Evolutionary conservation across 1,140 invertebrate genomes (phyloP).

Genomic region (Listronotus bonariensis): DNA sequence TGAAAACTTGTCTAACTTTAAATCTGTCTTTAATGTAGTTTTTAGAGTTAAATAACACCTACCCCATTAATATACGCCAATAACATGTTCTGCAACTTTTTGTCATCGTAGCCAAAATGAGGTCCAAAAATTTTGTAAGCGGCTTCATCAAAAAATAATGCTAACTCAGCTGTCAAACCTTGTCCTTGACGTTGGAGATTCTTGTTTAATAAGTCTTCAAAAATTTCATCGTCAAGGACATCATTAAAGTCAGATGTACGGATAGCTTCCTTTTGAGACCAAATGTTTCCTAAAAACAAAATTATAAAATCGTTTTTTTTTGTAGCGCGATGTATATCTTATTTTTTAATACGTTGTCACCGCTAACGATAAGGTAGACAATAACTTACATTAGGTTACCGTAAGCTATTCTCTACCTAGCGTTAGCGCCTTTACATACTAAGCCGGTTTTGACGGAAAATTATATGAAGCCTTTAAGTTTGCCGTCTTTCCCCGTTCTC

Average conservation of each 20-base stretch:
- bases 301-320: too few species aligned
- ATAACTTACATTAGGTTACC: too few species aligned
- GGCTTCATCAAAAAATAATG: slow-evolving; percentile 75
- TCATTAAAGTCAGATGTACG: slow-evolving; percentile 21
- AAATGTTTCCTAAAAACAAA: not conserved
- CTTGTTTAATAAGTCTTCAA: slow-evolving; percentile 8
- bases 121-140: slow-evolving; percentile 73
- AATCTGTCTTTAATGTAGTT: not conserved
- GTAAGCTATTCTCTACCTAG: too few species aligned
- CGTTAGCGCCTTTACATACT: too few species aligned
- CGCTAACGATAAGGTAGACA: too few species aligned
- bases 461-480: too few species aligned
- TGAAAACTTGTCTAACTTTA: too few species aligned
- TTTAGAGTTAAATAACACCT: slow-evolving; percentile 46
- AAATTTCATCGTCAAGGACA: slow-evolving; percentile 32
- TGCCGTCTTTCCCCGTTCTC: too few species aligned
- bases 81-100: slow-evolving; percentile 70
- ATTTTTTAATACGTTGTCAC: too few species aligned
- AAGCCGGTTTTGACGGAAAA: too few species aligned
- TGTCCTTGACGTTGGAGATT: slow-evolving; percentile 34
- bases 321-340: too few species aligned
- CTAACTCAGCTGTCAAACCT: slow-evolving; percentile 63
- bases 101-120: slow-evolving; percentile 67
- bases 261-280: slow-evolving; percentile 13
- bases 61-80: slow-evolving; percentile 76